Percentiles rank a stretch among this genome's conserved stretches.
phyloP scores from a whole-genome alignment of 2,888 invertebrate genomes.

The Parapristionchus giblindavisi region DNA sequence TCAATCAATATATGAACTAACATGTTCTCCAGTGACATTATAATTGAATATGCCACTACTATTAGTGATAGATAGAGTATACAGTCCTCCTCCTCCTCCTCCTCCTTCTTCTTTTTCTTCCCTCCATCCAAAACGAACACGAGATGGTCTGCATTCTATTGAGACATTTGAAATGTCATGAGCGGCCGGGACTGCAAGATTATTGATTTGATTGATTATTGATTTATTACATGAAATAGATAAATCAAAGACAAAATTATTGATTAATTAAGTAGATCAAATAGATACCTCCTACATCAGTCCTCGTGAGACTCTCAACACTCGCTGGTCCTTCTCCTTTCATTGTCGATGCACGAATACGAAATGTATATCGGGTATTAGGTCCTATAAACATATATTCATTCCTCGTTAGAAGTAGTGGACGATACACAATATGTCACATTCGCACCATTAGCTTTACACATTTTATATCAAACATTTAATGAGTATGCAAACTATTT shows the following conservation, averaged over 20 bases:
- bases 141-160: constrained; percentile 41
- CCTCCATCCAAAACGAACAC: constrained; percentile 18
- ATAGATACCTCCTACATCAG: constrained; percentile 49
- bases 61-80: too few relatives aligned
- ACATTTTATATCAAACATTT: too few relatives aligned
- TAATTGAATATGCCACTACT: too few relatives aligned
- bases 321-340: constrained; percentile 66
- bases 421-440: too few relatives aligned
- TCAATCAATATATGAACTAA: too few relatives aligned
- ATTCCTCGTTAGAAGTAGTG: too few relatives aligned
- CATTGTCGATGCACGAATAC: constrained; percentile 59
- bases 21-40: too few relatives aligned
- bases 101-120: not conserved
- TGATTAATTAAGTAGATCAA: not conserved
- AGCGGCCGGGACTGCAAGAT: constrained; percentile 12
- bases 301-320: constrained; percentile 51
- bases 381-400: constrained; percentile 52
- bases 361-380: constrained; percentile 56
- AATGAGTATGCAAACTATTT: too few relatives aligned
- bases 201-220: not conserved
- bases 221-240: not conserved
- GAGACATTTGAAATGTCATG: constrained; percentile 46
- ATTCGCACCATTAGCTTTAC: too few relatives aligned
- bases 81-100: too few relatives aligned
- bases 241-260: not conserved